Conservation (phyloP, 2,113 vertebrate species). For the Coregonus clupeaformis region DNA sequence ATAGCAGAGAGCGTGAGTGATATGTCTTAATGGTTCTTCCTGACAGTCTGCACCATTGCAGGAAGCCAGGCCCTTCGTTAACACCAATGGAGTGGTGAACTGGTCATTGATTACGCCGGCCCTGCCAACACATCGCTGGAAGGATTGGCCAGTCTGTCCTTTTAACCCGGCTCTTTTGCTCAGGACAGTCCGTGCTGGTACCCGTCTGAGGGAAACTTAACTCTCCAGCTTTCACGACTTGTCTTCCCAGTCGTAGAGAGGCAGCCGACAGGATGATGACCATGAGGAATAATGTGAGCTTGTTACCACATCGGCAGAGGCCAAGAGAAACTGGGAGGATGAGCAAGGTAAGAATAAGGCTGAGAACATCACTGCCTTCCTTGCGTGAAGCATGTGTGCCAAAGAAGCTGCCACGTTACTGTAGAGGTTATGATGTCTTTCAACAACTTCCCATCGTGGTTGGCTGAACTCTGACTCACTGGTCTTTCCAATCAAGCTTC, state of each 20-base stretch:
- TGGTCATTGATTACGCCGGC: conserved; percentile 7
- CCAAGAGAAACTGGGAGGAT: background rate
- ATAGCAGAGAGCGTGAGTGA: no score
- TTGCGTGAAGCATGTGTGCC: background rate
- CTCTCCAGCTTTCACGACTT: background rate
- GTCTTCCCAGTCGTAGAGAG: background rate
- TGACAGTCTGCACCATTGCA: background rate
- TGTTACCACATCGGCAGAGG: conserved; percentile 26
- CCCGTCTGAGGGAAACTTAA: conserved; percentile 23
- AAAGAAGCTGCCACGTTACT: background rate
- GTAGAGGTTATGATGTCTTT: background rate
- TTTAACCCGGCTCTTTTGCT: background rate
- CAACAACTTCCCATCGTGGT: background rate
- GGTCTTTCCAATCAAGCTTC: background rate
- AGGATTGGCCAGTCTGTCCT: background rate
- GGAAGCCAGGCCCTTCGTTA: background rate
- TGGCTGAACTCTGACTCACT: background rate
- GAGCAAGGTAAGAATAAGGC: background rate
- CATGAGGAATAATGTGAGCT: conserved; percentile 7
- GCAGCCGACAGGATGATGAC: conserved; percentile 10
- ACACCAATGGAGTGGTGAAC: conserved; percentile 5
- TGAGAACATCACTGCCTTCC: background rate
- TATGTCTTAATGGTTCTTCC: no score
- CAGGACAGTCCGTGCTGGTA: background rate
- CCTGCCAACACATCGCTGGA: background rate